These are phyloP conservation scores for Ceratoteleas bidentatus DNA, from an alignment of 1,140 invertebrate genomes.

Conservation along the genomic window DNA sequence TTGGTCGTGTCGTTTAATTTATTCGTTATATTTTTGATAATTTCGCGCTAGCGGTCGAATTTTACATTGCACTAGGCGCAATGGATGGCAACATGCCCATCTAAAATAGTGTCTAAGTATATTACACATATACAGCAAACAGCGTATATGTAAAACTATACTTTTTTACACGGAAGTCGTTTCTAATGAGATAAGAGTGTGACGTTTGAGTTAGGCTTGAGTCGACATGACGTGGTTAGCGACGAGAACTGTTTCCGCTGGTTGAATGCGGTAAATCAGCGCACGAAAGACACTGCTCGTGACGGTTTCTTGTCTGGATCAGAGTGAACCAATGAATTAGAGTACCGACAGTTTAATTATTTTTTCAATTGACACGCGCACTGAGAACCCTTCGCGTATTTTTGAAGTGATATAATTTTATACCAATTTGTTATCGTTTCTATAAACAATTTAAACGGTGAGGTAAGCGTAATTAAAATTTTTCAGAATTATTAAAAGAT, in stretches of 20 bases:
- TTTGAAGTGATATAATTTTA: conserved; percentile 13
- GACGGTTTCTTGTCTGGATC: conserved; percentile 22
- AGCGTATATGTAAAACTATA: not conserved
- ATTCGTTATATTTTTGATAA: conserved; percentile 56
- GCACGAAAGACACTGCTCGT: conserved; percentile 22
- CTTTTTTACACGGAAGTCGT: conserved; percentile 2
- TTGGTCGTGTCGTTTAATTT: conserved; percentile 38
- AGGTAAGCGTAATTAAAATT: conserved; percentile 6
- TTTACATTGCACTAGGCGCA: conserved; percentile 35
- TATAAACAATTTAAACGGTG: not conserved
- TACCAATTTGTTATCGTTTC: not conserved
- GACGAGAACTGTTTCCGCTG: conserved; percentile 26
- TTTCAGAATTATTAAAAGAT: not conserved
- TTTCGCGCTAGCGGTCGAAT: conserved; percentile 26
- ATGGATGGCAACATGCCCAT: not conserved
- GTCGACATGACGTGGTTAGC: conserved; percentile 32
- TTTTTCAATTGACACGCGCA: conserved; percentile 11
- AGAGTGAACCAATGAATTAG: conserved; percentile 17
- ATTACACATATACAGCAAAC: not conserved
- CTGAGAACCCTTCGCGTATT: not conserved
- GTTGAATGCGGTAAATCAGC: conserved; percentile 43
- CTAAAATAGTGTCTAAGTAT: not conserved
- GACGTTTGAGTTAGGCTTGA: conserved; percentile 29
- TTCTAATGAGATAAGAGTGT: conserved; percentile 16
- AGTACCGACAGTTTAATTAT: conserved; percentile 20